Evolutionary conservation across 2,797 vertebrate species (phyloP).

Genomic region (Leptodactylus fallax): DNA sequence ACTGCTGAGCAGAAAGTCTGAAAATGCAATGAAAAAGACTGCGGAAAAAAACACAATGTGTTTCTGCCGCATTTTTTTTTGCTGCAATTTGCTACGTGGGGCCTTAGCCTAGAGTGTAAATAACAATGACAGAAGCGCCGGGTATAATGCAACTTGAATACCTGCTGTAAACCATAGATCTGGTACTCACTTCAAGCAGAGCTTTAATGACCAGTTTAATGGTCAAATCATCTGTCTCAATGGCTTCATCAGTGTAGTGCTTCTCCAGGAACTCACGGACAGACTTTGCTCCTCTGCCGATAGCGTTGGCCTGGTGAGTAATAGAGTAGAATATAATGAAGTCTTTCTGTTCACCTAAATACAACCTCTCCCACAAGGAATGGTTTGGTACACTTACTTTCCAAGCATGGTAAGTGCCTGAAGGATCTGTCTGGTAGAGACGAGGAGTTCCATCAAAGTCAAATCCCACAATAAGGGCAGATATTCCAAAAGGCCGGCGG

Average conservation of each 20-base stretch:
- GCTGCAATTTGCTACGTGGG: too few relatives aligned
- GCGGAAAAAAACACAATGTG: too few relatives aligned
- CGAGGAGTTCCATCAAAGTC: conserved; percentile 85
- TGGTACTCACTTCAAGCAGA: conserved; percentile 80
- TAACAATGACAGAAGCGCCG: background rate
- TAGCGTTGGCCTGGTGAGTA: conserved; percentile 81
- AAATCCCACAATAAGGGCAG: conserved; percentile 85
- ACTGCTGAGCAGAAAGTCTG: too few relatives aligned
- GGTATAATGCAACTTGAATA: background rate
- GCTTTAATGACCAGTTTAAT: conserved; percentile 86
- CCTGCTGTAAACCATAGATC: background rate
- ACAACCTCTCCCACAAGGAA: too few relatives aligned
- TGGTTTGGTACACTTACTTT: conserved; percentile 75
- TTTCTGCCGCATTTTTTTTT: too few relatives aligned
- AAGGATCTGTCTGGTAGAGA: conserved; percentile 87
- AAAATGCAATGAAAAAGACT: too few relatives aligned
- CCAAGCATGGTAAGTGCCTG: conserved; percentile 87
- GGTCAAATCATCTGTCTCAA: conserved; percentile 81
- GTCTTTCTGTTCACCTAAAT: background rate
- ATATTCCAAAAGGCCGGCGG: conserved; percentile 86
- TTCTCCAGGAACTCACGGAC: conserved; percentile 88
- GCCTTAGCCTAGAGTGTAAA: background rate
- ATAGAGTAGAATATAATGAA: background rate
- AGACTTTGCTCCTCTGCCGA: conserved; percentile 85
- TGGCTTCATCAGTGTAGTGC: conserved; percentile 85